Evolutionary conservation across 2,113 vertebrate species (phyloP).

Genomic region (Tichodroma muraria): DNA sequence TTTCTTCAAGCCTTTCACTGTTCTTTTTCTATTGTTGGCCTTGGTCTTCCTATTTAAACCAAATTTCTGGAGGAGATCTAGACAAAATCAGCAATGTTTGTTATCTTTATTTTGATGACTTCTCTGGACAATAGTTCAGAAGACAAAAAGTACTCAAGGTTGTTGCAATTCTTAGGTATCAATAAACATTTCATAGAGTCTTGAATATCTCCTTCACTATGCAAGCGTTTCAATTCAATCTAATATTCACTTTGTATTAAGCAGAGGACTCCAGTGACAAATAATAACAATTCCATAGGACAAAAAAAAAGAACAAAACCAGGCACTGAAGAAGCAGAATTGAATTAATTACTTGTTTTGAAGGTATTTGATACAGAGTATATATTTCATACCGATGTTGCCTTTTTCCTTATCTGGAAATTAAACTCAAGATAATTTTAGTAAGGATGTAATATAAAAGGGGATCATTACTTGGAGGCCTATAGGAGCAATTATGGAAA

Average conservation of each 20-base stretch:
- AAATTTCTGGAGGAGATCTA: neutral
- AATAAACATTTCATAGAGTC: neutral
- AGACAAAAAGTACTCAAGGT: neutral
- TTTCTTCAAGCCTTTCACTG: neutral
- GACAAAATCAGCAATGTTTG: neutral
- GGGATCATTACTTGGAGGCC: too few species aligned
- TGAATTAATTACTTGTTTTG: neutral
- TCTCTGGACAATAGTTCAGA: neutral
- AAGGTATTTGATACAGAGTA: neutral
- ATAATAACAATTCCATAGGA: neutral
- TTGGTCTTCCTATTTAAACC: neutral
- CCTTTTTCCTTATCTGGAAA: too few species aligned
- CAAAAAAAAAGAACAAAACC: neutral
- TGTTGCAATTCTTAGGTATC: neutral
- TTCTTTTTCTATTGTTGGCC: neutral
- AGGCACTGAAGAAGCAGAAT: neutral
- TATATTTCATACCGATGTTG: neutral
- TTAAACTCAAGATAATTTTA: too few species aligned
- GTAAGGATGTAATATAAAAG: too few species aligned
- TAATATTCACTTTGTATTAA: neutral
- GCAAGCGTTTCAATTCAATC: neutral
- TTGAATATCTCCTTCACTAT: neutral
- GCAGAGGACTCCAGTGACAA: neutral
- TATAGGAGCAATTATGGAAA: too few species aligned
- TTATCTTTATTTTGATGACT: neutral